Evolutionary conservation across 2,888 invertebrate genomes (phyloP).

Genomic region (Synergus laeviventris): DNA sequence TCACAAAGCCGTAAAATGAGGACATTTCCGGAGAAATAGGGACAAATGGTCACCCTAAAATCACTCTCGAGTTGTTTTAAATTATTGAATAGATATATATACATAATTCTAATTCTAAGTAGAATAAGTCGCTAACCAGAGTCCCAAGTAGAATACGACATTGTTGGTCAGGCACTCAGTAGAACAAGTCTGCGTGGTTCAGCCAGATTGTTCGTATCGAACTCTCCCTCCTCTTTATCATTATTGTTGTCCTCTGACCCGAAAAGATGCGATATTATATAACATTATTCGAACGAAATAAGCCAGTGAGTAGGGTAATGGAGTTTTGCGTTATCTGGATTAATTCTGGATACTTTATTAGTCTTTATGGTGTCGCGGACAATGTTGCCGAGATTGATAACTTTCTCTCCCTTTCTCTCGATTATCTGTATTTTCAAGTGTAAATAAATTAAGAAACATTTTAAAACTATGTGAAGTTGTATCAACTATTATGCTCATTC

Average conservation of each 20-base stretch:
- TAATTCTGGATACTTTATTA: neutral
- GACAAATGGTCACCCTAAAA: too few species aligned
- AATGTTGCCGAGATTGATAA: neutral
- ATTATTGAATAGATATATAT: too few species aligned
- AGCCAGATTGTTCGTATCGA: conserved; percentile 1
- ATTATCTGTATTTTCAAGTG: neutral
- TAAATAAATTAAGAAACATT: too few species aligned
- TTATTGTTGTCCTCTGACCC: neutral
- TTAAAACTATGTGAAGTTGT: too few species aligned
- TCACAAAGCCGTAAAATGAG: too few species aligned
- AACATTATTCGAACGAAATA: conserved; percentile 11
- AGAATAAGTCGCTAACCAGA: neutral
- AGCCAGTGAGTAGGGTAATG: neutral
- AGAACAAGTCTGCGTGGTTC: conserved; percentile 3
- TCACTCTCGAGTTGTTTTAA: too few species aligned
- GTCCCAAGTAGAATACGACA: neutral
- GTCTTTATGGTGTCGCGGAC: neutral
- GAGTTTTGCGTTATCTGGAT: conserved; percentile 8
- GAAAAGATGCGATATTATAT: conserved; percentile 1
- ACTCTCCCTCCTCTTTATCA: neutral
- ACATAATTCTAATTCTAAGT: too few species aligned
- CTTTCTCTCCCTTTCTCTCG: neutral
- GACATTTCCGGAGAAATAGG: too few species aligned
- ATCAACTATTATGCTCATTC: too few species aligned
- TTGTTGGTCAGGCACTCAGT: neutral